A percentile compares a stretch with the other conserved stretches of the same genome.
phyloP scores from a whole-genome alignment of 1,140 invertebrate species.

The Camponotus floridanus region DNA sequence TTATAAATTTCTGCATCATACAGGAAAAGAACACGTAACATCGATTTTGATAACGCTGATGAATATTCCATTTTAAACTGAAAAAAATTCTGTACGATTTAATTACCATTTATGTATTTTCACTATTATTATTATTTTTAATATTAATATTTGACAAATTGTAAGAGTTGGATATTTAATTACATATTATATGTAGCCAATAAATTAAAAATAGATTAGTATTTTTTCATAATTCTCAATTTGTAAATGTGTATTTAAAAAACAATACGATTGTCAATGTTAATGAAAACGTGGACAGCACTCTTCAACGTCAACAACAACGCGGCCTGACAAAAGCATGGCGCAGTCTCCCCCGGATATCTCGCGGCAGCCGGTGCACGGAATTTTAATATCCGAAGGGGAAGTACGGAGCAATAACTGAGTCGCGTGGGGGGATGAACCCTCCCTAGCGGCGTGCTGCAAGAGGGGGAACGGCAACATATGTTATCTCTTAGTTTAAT shows the following conservation, averaged over 20 bases:
- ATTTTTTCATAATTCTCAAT: not conserved
- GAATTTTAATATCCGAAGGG: constrained; percentile 85
- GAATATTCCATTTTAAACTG: not conserved
- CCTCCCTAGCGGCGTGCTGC: constrained; percentile 68
- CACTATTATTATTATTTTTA: not conserved
- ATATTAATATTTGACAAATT: not conserved
- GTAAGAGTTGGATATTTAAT: not conserved
- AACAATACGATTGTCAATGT: constrained; percentile 32
- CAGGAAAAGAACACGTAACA: not conserved
- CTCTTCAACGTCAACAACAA: constrained; percentile 43
- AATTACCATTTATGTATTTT: not conserved
- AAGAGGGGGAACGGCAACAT: constrained; percentile 81
- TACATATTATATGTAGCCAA: not conserved
- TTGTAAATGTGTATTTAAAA: not conserved
- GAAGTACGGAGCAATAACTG: constrained; percentile 84
- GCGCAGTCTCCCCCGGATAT: constrained; percentile 67
- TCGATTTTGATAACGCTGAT: not conserved
- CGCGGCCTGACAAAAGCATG: constrained; percentile 48
- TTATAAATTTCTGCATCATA: not conserved
- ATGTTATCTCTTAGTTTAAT: constrained; percentile 87
- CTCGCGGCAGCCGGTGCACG: constrained; percentile 83
- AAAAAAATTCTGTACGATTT: not conserved
- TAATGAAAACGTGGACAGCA: constrained; percentile 12
- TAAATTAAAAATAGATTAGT: not conserved
- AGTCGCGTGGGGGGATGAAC: constrained; percentile 76